Evolutionary conservation across 2,888 invertebrate genomes (phyloP), one percentile per base, ranked within the genome.

Genomic region (Megaustenia siamemsis): DNA sequence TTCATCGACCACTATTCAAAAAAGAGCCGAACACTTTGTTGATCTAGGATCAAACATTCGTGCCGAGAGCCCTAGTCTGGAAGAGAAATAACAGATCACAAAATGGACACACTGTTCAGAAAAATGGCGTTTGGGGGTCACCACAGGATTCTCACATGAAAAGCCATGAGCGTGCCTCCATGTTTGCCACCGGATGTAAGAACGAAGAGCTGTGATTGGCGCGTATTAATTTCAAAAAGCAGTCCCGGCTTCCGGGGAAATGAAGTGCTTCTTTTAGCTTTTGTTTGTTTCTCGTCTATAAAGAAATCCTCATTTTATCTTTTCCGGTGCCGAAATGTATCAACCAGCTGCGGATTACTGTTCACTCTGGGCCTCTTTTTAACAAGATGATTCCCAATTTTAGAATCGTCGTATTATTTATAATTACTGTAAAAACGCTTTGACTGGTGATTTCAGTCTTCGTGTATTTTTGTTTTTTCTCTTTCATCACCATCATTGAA

Each of bases 151-250:
- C 80, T 68, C 53, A 69, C 80, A 69, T 78, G 78, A 80, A 80
- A 80, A 43, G 73, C 24, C 80, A 49, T 45, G 35, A 68, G 68
- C 80, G 69, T 80, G 80, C 69, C 32, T 35, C 49, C 18, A 69
- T 80, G 80, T 80, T 80, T 80, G 53, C 80, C 32, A 49, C 80
- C 80, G 80, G 80, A 80, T 80, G 80, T 69, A 80, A 45, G 45
- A 80, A 69, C 80, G 80, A 68, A 80, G 53, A 28, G 69, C 68
- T 80, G 80, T 69, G 80, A 80, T 80, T 80, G 80, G 80, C 45
- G 82, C 82, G 82, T 82, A 82, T 82, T 82, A 73, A 82, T 73
- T 82, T 82, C 75, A 75, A 82, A 82, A 82, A 60, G 75, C 75
- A 45, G 45, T 75, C 63, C 71, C 53, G 45, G 28, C 75, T 82